These are phyloP conservation scores for Trinorchestia longiramus DNA, from an alignment of 1,140 invertebrate genomes.

Conservation along the genomic window DNA sequence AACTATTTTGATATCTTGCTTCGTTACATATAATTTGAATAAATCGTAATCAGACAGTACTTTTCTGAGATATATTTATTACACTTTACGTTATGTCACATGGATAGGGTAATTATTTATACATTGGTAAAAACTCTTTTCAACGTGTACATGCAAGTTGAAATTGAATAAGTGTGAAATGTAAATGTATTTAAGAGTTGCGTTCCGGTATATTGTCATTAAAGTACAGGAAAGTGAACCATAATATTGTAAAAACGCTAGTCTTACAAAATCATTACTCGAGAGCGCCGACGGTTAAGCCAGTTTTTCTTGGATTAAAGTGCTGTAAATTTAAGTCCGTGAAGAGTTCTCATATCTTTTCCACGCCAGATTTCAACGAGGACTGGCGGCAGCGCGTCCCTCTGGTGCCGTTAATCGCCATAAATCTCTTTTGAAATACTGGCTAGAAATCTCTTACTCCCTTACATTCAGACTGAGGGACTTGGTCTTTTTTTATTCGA, in stretches of 20 bases:
- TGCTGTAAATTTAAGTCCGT: neutral
- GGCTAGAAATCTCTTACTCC: neutral
- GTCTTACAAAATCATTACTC: neutral
- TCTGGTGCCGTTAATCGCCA: neutral
- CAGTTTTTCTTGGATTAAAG: neutral
- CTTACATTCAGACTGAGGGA: neutral
- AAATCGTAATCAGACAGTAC: too few relatives aligned
- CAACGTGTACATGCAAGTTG: too few relatives aligned
- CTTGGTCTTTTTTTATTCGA: neutral
- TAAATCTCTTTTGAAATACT: slow-evolving; percentile 10
- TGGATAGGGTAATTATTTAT: neutral
- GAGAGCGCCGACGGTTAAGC: neutral
- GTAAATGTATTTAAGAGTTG: neutral
- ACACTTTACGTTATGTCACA: neutral
- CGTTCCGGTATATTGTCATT: neutral
- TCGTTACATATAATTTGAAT: too few relatives aligned
- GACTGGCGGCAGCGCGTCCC: neutral
- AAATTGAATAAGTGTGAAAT: too few relatives aligned
- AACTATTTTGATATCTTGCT: neutral
- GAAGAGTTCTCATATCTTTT: neutral
- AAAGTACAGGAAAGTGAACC: neutral
- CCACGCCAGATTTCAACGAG: neutral
- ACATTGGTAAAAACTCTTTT: neutral
- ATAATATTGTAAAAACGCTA: neutral
- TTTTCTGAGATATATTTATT: neutral